These are phyloP conservation scores for Apodemia duryi DNA, from an alignment of 2,888 invertebrate genomes.

Conservation along the genomic window DNA sequence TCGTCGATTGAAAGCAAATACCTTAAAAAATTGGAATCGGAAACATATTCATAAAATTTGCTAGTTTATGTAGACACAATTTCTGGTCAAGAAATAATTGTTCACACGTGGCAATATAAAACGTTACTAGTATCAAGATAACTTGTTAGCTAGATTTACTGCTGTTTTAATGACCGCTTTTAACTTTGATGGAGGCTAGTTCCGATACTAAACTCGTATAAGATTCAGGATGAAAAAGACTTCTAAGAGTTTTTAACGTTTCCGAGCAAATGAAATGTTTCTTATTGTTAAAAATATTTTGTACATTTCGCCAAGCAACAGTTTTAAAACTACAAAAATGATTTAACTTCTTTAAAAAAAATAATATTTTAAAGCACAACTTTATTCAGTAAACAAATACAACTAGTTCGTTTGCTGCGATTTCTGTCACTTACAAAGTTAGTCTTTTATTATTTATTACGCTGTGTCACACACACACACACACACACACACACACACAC, in stretches of 20 bases:
- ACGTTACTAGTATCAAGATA: conserved; percentile 8
- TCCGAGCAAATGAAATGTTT: conserved; percentile 28
- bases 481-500: too few species aligned
- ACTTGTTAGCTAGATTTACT: conserved; percentile 49
- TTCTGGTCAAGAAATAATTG: neutral
- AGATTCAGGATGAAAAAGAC: conserved; percentile 21
- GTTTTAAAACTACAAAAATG: neutral
- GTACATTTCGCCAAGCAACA: neutral
- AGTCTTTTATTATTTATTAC: too few species aligned
- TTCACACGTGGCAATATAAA: conserved; percentile 17
- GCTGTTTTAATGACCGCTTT: conserved; percentile 46
- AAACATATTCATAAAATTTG: too few species aligned
- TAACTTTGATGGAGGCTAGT: conserved; percentile 47
- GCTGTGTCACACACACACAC: too few species aligned
- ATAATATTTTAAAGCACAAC: too few species aligned
- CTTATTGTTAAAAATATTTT: conserved; percentile 27
- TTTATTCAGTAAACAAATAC: too few species aligned
- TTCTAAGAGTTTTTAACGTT: conserved; percentile 20
- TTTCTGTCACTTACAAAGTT: too few species aligned
- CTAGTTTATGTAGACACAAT: too few species aligned
- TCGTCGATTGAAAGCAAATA: too few species aligned
- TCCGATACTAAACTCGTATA: conserved; percentile 43
- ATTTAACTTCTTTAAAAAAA: too few species aligned
- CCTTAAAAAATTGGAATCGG: too few species aligned
- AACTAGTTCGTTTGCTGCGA: too few species aligned